A percentile compares a stretch with the other conserved stretches of the same genome.
These are phyloP conservation scores for Pentalonia nigronervosa DNA, from an alignment of 1,140 invertebrate species.

Conservation along the genomic window DNA sequence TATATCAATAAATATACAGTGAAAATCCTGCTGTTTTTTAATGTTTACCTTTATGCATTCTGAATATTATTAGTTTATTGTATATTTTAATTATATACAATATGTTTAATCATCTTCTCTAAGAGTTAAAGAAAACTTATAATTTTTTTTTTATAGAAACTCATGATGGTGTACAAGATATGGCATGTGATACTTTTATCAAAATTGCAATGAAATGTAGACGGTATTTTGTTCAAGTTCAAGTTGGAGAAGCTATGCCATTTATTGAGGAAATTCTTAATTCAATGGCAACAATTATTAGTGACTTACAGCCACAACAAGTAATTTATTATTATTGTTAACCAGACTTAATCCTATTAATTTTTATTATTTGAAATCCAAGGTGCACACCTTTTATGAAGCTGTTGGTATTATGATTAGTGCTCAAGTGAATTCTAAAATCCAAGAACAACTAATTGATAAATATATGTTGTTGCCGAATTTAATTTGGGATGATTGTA, in stretches of 20 bases:
- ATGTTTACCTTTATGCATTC: not conserved
- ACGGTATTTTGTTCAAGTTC: conserved; percentile 95
- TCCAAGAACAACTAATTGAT: conserved; percentile 94
- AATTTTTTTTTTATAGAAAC: conserved; percentile 74
- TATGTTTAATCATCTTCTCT: not conserved
- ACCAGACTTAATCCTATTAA: not conserved
- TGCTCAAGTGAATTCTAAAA: conserved; percentile 87
- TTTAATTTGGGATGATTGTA: conserved; percentile 99
- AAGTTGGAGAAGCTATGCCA: conserved; percentile 94
- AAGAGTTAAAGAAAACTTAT: conserved; percentile 54
- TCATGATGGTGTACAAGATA: conserved; percentile 98
- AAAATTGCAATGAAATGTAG: conserved; percentile 99
- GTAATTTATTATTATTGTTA: conserved; percentile 64
- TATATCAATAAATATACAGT: too few species aligned
- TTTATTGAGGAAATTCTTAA: conserved; percentile 99
- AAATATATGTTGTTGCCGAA: conserved; percentile 98
- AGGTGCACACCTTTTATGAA: conserved; percentile 99
- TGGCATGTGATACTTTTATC: conserved; percentile 99
- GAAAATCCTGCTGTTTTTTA: not conserved
- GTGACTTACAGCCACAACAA: conserved; percentile 97
- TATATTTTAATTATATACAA: not conserved
- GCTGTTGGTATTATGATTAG: conserved; percentile 99
- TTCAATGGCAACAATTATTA: conserved; percentile 96
- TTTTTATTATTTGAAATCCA: conserved; percentile 59
- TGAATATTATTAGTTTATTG: not conserved